Conservation (phyloP, 2,797 vertebrate genomes). For the Pseudochaenichthys georgianus region DNA sequence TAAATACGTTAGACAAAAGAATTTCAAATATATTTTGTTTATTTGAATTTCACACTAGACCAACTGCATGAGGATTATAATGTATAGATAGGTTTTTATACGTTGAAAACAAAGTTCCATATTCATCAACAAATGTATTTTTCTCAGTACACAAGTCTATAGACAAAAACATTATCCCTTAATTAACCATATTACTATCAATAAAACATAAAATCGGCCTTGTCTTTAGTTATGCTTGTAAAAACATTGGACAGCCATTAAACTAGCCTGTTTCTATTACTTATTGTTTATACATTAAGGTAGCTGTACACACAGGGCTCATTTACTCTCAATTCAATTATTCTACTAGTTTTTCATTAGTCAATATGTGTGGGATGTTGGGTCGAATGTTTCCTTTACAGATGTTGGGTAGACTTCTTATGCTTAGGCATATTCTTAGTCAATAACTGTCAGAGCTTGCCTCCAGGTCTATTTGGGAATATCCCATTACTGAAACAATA, state of each 20-base stretch:
- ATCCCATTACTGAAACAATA: neutral
- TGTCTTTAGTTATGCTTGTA: neutral
- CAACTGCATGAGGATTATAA: neutral
- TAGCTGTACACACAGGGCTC: neutral
- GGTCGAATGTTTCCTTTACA: neutral
- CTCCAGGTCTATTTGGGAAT: neutral
- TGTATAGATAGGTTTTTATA: neutral
- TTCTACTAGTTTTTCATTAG: no score
- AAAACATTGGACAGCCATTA: neutral
- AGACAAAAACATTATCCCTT: no score
- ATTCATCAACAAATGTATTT: neutral
- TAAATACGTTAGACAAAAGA: conserved; percentile 55
- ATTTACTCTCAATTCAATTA: neutral
- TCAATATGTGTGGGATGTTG: neutral
- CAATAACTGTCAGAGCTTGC: neutral
- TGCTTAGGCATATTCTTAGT: neutral
- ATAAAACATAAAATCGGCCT: neutral
- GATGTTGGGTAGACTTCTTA: no score
- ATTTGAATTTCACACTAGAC: neutral
- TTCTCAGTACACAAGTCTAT: no score
- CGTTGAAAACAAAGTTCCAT: neutral
- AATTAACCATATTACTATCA: neutral
- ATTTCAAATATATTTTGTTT: neutral
- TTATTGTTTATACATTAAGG: no score
- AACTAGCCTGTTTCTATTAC: neutral